Conservation (phyloP, 2,797 vertebrate species). For the Parotocinclus haroldoi region DNA sequence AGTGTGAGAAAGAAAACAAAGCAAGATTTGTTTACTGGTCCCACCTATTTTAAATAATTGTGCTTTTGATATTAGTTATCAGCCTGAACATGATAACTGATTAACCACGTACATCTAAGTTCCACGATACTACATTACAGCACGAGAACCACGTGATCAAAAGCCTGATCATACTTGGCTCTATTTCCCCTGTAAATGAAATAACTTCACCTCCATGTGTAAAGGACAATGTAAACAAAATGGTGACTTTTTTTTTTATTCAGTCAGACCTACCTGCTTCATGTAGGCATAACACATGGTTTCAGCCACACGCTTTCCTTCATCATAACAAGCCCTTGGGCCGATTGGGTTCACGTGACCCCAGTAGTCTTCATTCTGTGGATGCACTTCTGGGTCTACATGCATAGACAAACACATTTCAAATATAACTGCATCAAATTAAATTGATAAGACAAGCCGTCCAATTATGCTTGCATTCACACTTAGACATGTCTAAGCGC, state of each 20-base stretch:
- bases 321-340: slow-evolving; percentile 95
- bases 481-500: not conserved
- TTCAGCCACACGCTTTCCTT: slow-evolving; percentile 95
- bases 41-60: too few species aligned
- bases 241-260: not conserved
- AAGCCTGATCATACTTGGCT: too few species aligned
- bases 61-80: too few species aligned
- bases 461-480: slow-evolving; percentile 5
- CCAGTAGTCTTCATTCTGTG: slow-evolving; percentile 97
- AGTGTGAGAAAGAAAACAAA: too few species aligned
- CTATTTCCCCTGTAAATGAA: too few species aligned
- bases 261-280: slow-evolving; percentile 84
- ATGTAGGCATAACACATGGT: slow-evolving; percentile 99
- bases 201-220: too few species aligned
- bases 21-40: too few species aligned
- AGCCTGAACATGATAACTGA: too few species aligned
- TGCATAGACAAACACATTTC: slow-evolving; percentile 33
- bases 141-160: too few species aligned
- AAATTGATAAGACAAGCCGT: slow-evolving; percentile 9
- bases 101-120: too few species aligned
- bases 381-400: slow-evolving; percentile 97
- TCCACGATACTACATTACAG: too few species aligned
- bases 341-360: slow-evolving; percentile 97
- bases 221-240: too few species aligned
- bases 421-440: not conserved